Evolutionary conservation across 2,797 vertebrate species (phyloP), one percentile per base, ranked within the genome.

Genomic region (Jordanella pulchra): DNA sequence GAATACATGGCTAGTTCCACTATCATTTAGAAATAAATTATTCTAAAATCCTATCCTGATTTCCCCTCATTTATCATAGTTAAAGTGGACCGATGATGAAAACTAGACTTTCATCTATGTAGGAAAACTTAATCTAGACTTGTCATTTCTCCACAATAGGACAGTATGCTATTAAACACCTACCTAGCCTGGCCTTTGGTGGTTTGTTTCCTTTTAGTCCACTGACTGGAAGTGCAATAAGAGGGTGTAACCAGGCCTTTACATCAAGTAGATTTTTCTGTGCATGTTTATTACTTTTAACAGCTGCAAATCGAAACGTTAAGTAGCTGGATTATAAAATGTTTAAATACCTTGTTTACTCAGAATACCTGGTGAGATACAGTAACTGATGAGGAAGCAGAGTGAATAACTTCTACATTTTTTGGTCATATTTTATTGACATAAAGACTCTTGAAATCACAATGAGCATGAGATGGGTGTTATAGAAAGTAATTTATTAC

Each of bases 401-500:
- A 61, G 39, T 61, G 58, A 23, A 61, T 35, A 39, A 1, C 58
- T n/a, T 4, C 3, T 3, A 35, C 7, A 61, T 42, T n/a, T 35
- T 21, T 39, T 18, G 18, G 32, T 17, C 1, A 23, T 42, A 6
- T 63, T 13, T 54, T 14, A 42, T 44, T 63, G 15, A 44, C 23
- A 63, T 25, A 25, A 63, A 69, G 18, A 45, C 39, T 10, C 48
- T 4, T 0, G 17, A 82, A 73, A 84, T 55, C 73, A 79, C 65
- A 87, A 85, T 75, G 61, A 89, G 81, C 18, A 87, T 60, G 47
- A 70, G 50, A 68, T 73, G 71, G 30, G 88, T 88, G 88, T 93
- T 93, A 93, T 93, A 95, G 90, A 94, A 95, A 94, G 93, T 94
- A 85, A 93, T 95, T 95, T 95, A 95, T 95, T 95, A 94, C 94